phyloP scores from a whole-genome alignment of 2,113 vertebrate species.

The Hippolais icterina region DNA sequence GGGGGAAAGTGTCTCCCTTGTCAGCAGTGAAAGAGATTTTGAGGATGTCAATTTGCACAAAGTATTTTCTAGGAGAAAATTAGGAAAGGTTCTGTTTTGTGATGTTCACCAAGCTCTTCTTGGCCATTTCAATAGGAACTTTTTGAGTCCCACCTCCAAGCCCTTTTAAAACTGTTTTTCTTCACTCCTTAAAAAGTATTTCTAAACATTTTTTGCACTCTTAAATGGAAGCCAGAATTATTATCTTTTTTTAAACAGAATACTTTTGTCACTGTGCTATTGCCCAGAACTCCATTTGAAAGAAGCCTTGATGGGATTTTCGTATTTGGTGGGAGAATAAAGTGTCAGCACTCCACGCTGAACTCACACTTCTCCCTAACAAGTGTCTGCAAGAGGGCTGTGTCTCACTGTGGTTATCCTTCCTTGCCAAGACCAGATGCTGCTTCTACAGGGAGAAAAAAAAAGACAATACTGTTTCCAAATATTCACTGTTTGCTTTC shows the following conservation, averaged over 20 bases:
- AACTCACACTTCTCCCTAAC: neutral
- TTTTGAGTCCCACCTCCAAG: rapidly evolving
- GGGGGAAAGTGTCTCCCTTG: neutral
- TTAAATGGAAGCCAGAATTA: neutral
- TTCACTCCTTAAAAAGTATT: neutral
- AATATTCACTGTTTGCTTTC: neutral
- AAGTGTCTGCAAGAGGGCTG: neutral
- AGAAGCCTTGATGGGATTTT: neutral
- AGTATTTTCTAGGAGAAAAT: neutral
- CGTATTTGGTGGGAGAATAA: neutral
- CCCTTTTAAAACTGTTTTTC: neutral
- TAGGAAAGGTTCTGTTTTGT: neutral
- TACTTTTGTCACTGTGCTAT: neutral
- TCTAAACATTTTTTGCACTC: neutral
- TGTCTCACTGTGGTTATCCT: neutral
- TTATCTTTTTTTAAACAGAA: neutral
- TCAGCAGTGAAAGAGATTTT: neutral
- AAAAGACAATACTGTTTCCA: neutral
- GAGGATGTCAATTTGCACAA: neutral
- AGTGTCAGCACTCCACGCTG: neutral
- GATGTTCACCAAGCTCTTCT: neutral
- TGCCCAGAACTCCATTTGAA: neutral
- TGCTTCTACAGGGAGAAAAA: neutral
- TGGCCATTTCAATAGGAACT: neutral
- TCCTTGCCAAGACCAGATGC: neutral